Conservation (phyloP, 2,888 invertebrate genomes). For the Pelosia muscerda region DNA sequence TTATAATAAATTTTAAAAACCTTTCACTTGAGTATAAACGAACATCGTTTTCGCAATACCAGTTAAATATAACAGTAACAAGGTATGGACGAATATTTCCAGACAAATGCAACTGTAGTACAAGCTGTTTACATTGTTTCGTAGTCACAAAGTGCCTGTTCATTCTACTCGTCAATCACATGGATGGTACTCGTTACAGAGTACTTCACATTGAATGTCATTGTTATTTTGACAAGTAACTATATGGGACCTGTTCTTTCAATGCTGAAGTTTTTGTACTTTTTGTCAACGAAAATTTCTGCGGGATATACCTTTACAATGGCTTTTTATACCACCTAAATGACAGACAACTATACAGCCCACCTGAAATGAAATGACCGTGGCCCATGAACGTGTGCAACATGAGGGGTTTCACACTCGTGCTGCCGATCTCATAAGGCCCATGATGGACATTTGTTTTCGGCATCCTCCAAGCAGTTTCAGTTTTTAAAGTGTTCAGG, state of each 20-base stretch:
- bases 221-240: not conserved
- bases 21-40: not conserved
- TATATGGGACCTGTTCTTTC: not conserved
- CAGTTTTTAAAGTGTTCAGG: no score
- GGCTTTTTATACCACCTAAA: no score
- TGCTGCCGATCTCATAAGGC: no score
- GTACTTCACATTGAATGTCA: not conserved
- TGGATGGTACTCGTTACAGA: not conserved
- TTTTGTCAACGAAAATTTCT: not conserved
- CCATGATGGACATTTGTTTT: no score
- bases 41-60: not conserved
- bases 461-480: no score
- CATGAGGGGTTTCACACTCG: no score
- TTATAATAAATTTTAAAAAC: no score
- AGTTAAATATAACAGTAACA: not conserved
- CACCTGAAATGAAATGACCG: no score
- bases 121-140: slow-evolving; percentile 13
- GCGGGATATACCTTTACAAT: no score
- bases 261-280: not conserved
- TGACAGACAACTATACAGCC: no score
- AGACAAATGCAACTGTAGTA: not conserved
- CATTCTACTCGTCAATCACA: slow-evolving; percentile 32
- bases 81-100: not conserved
- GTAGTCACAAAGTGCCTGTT: slow-evolving; percentile 35
- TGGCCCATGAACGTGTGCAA: no score